Evolutionary conservation across 2,888 invertebrate species (phyloP).

Genomic region (Phaonia tiefii): DNA sequence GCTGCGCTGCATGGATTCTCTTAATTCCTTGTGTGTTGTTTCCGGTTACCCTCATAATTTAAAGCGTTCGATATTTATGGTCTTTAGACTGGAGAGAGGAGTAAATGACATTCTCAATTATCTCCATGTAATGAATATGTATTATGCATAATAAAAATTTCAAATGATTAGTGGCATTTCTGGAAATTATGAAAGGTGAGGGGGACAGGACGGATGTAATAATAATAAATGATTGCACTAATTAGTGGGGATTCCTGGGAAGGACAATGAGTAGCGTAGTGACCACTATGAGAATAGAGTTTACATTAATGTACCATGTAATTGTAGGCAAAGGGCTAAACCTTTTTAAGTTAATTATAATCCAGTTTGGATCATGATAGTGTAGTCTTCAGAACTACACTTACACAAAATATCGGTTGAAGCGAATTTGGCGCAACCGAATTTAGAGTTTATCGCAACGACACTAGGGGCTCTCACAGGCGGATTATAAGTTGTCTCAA

Average conservation of each 20-base stretch:
- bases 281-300: too few relatives aligned
- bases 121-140: conserved; percentile 14
- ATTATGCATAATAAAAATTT: conserved; percentile 5
- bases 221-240: conserved; percentile 41
- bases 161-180: background rate
- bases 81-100: conserved; percentile 23
- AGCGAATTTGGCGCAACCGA: too few relatives aligned
- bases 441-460: too few relatives aligned
- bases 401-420: too few relatives aligned
- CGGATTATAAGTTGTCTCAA: too few relatives aligned
- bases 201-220: background rate
- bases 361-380: too few relatives aligned
- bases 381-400: too few relatives aligned
- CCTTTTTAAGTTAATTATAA: too few relatives aligned
- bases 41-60: conserved; percentile 39
- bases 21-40: conserved; percentile 5
- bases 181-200: background rate
- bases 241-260: conserved; percentile 45
- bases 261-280: background rate
- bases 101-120: background rate
- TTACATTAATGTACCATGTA: too few relatives aligned
- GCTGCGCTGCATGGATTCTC: too few relatives aligned
- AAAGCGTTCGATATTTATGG: conserved; percentile 40
- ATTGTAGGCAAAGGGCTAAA: too few relatives aligned
- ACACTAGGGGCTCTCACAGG: too few relatives aligned